Evolutionary conservation across 2,888 invertebrate species (phyloP).

Genomic region (Branchellion lobata): DNA sequence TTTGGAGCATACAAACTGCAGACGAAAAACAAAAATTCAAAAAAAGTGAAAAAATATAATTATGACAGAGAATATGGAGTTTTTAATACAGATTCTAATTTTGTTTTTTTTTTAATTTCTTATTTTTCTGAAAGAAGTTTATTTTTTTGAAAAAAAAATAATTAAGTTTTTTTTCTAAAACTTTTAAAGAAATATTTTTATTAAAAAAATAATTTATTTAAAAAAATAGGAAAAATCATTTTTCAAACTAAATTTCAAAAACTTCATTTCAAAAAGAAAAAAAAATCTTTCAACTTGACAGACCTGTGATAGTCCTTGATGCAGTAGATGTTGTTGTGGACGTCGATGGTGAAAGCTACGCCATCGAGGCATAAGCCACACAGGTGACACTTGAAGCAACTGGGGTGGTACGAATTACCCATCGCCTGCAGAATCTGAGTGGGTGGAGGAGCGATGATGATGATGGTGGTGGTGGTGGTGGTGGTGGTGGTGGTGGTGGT

Average conservation of each 20-base stretch:
- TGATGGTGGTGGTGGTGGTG: background rate
- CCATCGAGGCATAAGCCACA: constrained; percentile 97
- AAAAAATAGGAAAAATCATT: no score
- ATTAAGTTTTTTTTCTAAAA: no score
- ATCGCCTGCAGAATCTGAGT: constrained; percentile 92
- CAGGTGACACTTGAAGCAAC: constrained; percentile 95
- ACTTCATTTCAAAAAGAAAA: no score
- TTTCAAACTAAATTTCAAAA: no score
- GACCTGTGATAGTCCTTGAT: constrained; percentile 88
- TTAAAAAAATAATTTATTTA: no score
- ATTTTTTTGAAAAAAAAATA: no score
- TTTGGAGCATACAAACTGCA: constrained; percentile 92
- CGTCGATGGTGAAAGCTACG: constrained; percentile 95
- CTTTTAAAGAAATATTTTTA: no score
- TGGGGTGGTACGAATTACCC: constrained; percentile 98
- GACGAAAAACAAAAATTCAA: background rate
- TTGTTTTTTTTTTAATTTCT: no score
- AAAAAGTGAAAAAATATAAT: background rate
- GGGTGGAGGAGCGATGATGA: background rate
- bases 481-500: background rate
- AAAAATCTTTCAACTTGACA: no score
- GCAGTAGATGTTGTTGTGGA: constrained; percentile 96
- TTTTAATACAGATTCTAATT: no score
- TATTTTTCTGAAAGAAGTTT: no score
- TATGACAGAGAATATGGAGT: background rate